Conservation (phyloP, 2,888 invertebrate genomes). For the Idaea dimidiata region DNA sequence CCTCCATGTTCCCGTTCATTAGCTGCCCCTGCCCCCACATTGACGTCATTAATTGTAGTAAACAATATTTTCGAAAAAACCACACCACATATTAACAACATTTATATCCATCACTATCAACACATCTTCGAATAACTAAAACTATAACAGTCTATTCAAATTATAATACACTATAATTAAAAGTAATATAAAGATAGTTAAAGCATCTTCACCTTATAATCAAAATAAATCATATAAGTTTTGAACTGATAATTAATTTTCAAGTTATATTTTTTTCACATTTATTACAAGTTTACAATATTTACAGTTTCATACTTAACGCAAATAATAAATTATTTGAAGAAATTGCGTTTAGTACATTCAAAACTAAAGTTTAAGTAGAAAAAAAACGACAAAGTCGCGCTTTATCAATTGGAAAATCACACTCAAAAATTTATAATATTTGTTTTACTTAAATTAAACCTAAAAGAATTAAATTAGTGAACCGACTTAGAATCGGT, state of each 20-base stretch:
- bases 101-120: conserved; percentile 54
- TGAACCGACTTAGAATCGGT: conserved; percentile 75
- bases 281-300: conserved; percentile 63
- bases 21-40: conserved; percentile 10
- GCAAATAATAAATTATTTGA: conserved; percentile 71
- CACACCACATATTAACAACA: conserved; percentile 38
- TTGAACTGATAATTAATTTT: conserved; percentile 66
- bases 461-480: conserved; percentile 63
- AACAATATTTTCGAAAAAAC: conserved; percentile 15
- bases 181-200: conserved; percentile 77
- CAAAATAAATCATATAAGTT: conserved; percentile 76
- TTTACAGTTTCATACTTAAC: conserved; percentile 66
- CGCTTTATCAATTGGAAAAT: conserved; percentile 60
- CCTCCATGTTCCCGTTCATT: neutral
- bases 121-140: conserved; percentile 66
- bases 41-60: conserved; percentile 15
- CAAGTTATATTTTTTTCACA: conserved; percentile 59
- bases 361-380: conserved; percentile 56
- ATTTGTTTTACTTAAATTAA: conserved; percentile 48
- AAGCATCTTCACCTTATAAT: conserved; percentile 79
- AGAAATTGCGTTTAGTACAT: conserved; percentile 61
- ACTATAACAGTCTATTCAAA: conserved; percentile 81
- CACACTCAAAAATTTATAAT: conserved; percentile 70
- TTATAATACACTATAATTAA: conserved; percentile 77
- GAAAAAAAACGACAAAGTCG: conserved; percentile 74